phyloP scores from a whole-genome alignment of 2,888 invertebrate species.

The Teleiodes luculella region DNA sequence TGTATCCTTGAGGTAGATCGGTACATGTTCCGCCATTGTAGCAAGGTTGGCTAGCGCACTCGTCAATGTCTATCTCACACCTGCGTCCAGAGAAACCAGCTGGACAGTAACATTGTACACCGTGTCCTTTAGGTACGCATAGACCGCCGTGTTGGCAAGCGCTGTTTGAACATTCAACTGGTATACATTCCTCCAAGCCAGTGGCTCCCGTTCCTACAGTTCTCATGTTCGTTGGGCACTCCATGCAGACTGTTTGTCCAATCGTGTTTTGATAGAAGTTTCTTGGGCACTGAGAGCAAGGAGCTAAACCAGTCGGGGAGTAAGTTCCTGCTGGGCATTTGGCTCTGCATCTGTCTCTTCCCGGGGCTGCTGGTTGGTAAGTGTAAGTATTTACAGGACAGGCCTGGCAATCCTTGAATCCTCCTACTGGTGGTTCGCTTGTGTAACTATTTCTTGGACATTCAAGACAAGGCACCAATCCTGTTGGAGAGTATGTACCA shows the following conservation, averaged over 20 bases:
- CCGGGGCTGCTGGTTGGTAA: constrained; percentile 93
- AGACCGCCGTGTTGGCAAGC: constrained; percentile 95
- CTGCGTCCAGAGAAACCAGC: constrained; percentile 95
- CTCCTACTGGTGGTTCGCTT: constrained; percentile 91
- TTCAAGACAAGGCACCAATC: constrained; percentile 94
- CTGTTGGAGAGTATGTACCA: constrained; percentile 97
- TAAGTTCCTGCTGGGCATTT: constrained; percentile 95
- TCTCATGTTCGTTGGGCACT: constrained; percentile 94
- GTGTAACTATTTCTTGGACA: constrained; percentile 96
- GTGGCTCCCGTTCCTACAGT: constrained; percentile 89
- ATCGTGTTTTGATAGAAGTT: constrained; percentile 93
- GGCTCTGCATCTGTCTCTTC: constrained; percentile 88
- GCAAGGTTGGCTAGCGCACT: constrained; percentile 96
- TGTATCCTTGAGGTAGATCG: constrained; percentile 94
- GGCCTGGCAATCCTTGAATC: constrained; percentile 95
- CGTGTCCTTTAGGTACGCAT: constrained; percentile 93
- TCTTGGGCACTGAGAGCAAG: constrained; percentile 94
- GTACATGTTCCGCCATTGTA: constrained; percentile 95
- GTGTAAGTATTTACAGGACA: constrained; percentile 94
- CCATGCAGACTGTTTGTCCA: constrained; percentile 91
- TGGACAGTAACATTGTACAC: constrained; percentile 94
- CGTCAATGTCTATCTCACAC: constrained; percentile 96
- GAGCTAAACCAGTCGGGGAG: constrained; percentile 94
- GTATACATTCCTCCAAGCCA: constrained; percentile 90
- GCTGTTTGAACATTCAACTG: constrained; percentile 91